Evolutionary conservation across 1,140 invertebrate genomes (phyloP), one percentile per base, ranked within the genome.

Genomic region (Camponotus vicinus): DNA sequence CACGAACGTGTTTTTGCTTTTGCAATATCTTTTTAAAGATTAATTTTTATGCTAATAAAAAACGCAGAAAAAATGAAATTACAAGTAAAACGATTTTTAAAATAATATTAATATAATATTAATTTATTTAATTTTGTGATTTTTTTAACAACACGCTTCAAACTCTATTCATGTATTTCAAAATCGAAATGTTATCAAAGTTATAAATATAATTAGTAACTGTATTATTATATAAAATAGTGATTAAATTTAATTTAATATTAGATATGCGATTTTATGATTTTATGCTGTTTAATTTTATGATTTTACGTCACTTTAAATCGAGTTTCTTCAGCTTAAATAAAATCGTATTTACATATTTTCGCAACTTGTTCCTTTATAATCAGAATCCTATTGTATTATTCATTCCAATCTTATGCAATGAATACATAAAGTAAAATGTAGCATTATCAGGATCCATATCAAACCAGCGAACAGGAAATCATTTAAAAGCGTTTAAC

Each of bases 401-500:
- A 59, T 59, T 57, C 0, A 21, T 21, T 40, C 0, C 64, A 45
- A 42, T 42, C 15, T 57, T 40, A 42, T 11, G 15, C 8, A 80
- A 70, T 15, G 34, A 70, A 42, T 40, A 13, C 21, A 21, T 69
- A 42, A 70, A 69, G 21, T 27, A 27, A 11, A 6, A 55, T 37
- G 5, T 49, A 42, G 21, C 32, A 21, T 69, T 57, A 57, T 69
- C 34, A 34, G 15, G 9, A 27, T 66, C 13, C 40, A 8, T 18
- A 79, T 59, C 37, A n/a, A 32, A 75, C 49, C 11, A 73, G 32
- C 8, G 27, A 83, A 18, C 55, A 61, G 32, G n/a, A 83, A 83
- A n/a, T 37, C 32, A 61, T 73, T 83, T 45, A 40, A 75, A 49
- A 83, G 27, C 7, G 67, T 73, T 83, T 45, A 42, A 69, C 55